Conservation (phyloP, 2,113 vertebrate species). For the Etheostoma spectabile region DNA sequence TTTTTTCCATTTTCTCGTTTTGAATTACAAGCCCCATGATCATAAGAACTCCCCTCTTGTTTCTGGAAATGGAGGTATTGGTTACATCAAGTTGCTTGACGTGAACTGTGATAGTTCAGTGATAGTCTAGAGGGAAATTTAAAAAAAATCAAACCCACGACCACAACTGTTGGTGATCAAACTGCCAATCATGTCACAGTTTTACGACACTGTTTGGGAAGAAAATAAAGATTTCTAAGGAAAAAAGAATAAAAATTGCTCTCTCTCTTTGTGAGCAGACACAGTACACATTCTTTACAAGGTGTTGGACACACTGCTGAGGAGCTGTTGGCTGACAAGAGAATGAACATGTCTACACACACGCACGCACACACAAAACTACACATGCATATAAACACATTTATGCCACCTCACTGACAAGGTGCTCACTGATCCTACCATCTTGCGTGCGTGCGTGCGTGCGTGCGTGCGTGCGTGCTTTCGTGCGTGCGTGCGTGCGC, state of each 20-base stretch:
- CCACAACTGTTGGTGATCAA: constrained; percentile 28
- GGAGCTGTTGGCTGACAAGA: constrained; percentile 74
- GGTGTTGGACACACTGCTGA: constrained; percentile 65
- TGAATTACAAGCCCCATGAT: not conserved
- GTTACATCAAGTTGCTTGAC: not conserved
- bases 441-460: constrained; percentile 28
- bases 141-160: constrained; percentile 7
- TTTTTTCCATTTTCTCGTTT: not conserved
- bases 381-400: constrained; percentile 37
- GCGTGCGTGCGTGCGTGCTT: constrained; percentile 23
- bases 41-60: not conserved
- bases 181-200: constrained; percentile 25
- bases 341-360: constrained; percentile 36
- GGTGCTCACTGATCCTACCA: constrained; percentile 60
- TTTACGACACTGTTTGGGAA: constrained; percentile 49
- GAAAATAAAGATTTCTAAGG: constrained; percentile 4
- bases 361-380: constrained; percentile 7
- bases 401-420: constrained; percentile 64
- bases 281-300: constrained; percentile 73
- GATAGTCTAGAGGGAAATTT: constrained; percentile 1
- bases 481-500: constrained; percentile 40
- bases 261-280: constrained; percentile 30
- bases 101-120: not conserved
- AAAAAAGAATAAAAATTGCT: not conserved
- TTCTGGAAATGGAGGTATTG: not conserved